phyloP scores from a whole-genome alignment of 2,888 invertebrate genomes.

The Parnassius orleans region DNA sequence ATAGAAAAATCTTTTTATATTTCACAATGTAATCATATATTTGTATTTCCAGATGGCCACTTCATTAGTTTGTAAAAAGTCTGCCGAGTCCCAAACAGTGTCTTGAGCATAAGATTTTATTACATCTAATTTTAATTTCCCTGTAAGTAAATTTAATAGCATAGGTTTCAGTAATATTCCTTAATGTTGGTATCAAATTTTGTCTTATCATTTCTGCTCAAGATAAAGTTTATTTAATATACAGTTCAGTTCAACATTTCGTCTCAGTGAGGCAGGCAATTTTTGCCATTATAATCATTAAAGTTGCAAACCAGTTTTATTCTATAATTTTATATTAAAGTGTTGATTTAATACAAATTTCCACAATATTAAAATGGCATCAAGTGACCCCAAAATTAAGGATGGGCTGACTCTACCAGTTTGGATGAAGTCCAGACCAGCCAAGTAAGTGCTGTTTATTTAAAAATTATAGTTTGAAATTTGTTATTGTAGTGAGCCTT shows the following conservation, averaged over 20 bases:
- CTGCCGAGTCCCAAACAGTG: constrained; percentile 60
- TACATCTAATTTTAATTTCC: constrained; percentile 33
- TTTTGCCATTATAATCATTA: not conserved
- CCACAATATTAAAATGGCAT: constrained; percentile 54
- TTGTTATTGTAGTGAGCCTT: too few relatives aligned
- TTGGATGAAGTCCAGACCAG: constrained; percentile 87
- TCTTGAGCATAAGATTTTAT: constrained; percentile 51
- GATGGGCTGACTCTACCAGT: constrained; percentile 84
- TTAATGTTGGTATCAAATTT: constrained; percentile 51
- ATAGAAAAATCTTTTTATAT: constrained; percentile 1
- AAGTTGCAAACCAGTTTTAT: too few relatives aligned
- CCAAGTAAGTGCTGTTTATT: constrained; percentile 60
- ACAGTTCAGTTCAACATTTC: constrained; percentile 47
- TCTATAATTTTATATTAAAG: not conserved
- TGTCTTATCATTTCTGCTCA: constrained; percentile 76
- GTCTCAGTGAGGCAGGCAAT: constrained; percentile 40
- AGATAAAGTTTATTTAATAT: constrained; percentile 51
- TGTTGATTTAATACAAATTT: too few relatives aligned
- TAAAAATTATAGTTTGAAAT: not conserved
- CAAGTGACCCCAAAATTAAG: constrained; percentile 81
- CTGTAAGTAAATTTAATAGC: constrained; percentile 32
- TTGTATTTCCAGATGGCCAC: constrained; percentile 67
- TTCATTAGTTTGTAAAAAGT: constrained; percentile 52
- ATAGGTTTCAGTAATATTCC: constrained; percentile 30
- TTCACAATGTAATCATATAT: constrained; percentile 20